phyloP scores from a whole-genome alignment of 1,140 invertebrate genomes.

The Tachypleus tridentatus region DNA sequence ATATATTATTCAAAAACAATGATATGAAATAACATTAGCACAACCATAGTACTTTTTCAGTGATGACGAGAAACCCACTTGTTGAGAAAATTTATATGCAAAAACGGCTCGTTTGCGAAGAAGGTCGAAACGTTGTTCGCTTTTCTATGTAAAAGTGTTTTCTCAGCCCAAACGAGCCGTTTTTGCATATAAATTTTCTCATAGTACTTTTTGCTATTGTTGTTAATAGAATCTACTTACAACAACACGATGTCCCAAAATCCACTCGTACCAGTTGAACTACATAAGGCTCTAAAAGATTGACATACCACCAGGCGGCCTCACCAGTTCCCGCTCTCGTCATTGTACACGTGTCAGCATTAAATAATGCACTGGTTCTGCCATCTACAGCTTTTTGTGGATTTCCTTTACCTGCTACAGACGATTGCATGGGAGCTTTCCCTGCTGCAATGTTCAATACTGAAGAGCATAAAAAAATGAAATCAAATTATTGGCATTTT shows the following conservation, averaged over 20 bases:
- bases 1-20: too few species aligned
- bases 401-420: conserved; percentile 60
- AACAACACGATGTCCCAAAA: conserved; percentile 83
- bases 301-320: conserved; percentile 91
- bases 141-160: too few species aligned
- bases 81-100: too few species aligned
- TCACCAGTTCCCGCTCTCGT: conserved; percentile 54
- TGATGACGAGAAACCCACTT: too few species aligned
- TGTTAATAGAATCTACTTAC: conserved; percentile 35
- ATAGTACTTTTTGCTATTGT: too few species aligned
- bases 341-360: conserved; percentile 63
- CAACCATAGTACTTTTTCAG: too few species aligned
- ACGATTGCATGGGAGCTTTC: conserved; percentile 89
- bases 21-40: too few species aligned
- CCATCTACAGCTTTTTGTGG: conserved; percentile 85
- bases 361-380: conserved; percentile 70
- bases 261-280: conserved; percentile 78
- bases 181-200: too few species aligned
- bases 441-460: conserved; percentile 90
- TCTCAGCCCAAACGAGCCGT: too few species aligned
- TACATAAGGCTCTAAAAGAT: conserved; percentile 87
- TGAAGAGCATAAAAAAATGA: conserved; percentile 37
- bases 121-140: too few species aligned
- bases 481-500: too few species aligned
- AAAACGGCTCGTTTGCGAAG: too few species aligned